A percentile compares a stretch with the other conserved stretches of the same genome.
Evolutionary conservation across 2,888 invertebrate genomes (phyloP).

Genomic region (Sturmia bella): DNA sequence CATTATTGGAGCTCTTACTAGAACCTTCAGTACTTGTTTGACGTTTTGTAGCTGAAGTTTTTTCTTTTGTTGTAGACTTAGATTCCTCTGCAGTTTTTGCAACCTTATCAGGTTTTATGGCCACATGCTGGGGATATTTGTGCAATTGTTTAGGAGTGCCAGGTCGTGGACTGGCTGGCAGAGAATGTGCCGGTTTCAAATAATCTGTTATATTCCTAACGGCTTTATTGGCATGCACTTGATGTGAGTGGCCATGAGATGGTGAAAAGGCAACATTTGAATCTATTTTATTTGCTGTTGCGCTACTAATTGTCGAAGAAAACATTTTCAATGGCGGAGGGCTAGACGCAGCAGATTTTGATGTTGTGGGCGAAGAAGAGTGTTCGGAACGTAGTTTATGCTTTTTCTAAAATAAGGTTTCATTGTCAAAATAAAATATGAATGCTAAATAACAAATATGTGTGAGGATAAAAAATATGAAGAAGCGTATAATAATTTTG

Average conservation of each 20-base stretch:
- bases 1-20: slow-evolving; percentile 71
- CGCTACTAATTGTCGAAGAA: slow-evolving; percentile 21
- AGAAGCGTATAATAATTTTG: too few relatives aligned
- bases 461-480: neutral
- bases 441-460: neutral
- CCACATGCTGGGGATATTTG: slow-evolving; percentile 77
- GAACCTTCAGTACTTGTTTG: slow-evolving; percentile 59
- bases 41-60: slow-evolving; percentile 58
- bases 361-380: slow-evolving; percentile 56
- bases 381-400: slow-evolving; percentile 71
- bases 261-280: slow-evolving; percentile 29
- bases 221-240: slow-evolving; percentile 43
- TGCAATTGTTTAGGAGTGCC: slow-evolving; percentile 75
- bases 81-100: slow-evolving; percentile 71
- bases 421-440: neutral
- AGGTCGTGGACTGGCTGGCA: slow-evolving; percentile 61
- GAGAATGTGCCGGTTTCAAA: slow-evolving; percentile 51
- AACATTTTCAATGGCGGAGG: slow-evolving; percentile 62
- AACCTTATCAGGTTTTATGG: slow-evolving; percentile 71
- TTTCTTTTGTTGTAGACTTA: slow-evolving; percentile 63
- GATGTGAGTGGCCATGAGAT: slow-evolving; percentile 23
- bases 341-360: slow-evolving; percentile 38
- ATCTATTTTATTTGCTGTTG: slow-evolving; percentile 23
- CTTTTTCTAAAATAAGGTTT: slow-evolving; percentile 71
- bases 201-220: slow-evolving; percentile 57